These are phyloP conservation scores for Nephila pilipes DNA, from an alignment of 1,140 invertebrate genomes.

Conservation along the genomic window DNA sequence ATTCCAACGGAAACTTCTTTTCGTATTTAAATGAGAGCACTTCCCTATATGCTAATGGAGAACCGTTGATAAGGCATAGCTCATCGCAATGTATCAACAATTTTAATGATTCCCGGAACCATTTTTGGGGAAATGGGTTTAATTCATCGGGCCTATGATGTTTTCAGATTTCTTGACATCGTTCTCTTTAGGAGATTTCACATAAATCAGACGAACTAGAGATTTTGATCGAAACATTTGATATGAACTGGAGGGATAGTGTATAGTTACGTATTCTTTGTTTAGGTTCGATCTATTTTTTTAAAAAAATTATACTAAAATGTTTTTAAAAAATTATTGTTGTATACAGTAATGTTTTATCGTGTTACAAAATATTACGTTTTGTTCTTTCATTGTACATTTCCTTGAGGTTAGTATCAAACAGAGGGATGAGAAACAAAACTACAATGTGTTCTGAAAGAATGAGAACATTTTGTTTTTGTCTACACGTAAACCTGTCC, in stretches of 20 bases:
- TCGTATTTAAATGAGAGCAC: slow-evolving; percentile 27
- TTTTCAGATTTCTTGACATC: background rate
- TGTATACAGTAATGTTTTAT: too few relatives aligned
- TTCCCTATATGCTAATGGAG: slow-evolving; percentile 13
- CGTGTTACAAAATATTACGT: too few relatives aligned
- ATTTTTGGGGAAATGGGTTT: background rate
- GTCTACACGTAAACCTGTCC: too few relatives aligned
- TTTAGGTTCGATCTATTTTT: too few relatives aligned
- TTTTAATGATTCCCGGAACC: slow-evolving; percentile 10
- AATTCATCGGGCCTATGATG: background rate
- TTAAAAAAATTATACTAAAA: too few relatives aligned
- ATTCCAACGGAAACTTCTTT: slow-evolving; percentile 11
- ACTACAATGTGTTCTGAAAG: too few relatives aligned
- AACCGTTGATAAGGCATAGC: background rate
- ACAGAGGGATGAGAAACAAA: too few relatives aligned
- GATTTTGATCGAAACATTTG: background rate
- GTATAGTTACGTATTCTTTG: too few relatives aligned
- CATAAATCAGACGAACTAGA: background rate
- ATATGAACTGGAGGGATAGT: background rate
- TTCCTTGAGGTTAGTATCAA: too few relatives aligned
- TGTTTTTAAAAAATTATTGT: too few relatives aligned
- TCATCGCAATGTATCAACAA: slow-evolving; percentile 1
- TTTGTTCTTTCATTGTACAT: too few relatives aligned
- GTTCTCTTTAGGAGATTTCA: background rate
- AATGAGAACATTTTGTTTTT: too few relatives aligned